Conservation (phyloP, 2,113 vertebrate genomes). For the Rhinogobius similis region DNA sequence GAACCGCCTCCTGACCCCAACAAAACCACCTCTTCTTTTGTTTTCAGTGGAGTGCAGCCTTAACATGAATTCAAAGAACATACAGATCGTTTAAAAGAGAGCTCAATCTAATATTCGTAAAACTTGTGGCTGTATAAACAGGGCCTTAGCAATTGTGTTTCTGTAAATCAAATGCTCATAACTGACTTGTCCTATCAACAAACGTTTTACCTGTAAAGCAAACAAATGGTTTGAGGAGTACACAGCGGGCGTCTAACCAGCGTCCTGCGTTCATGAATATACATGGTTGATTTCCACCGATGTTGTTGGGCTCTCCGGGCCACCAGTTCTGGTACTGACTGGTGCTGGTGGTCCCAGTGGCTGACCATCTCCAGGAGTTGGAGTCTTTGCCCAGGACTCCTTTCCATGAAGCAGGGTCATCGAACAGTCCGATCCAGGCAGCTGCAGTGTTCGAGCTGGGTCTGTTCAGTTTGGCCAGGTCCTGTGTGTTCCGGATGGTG, state of each 20-base stretch:
- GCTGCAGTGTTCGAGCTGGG: background rate
- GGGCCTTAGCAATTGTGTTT: too few relatives aligned
- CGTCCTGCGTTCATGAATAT: background rate
- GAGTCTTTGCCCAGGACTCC: background rate
- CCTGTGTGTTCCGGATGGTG: background rate
- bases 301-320: background rate
- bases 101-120: too few relatives aligned
- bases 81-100: too few relatives aligned
- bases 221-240: background rate
- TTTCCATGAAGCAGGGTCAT: background rate
- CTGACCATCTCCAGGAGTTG: background rate
- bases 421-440: slow-evolving; percentile 1
- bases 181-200: too few relatives aligned
- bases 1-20: too few relatives aligned
- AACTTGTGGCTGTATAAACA: too few relatives aligned
- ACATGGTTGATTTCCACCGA: background rate
- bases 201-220: background rate
- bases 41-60: too few relatives aligned
- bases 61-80: too few relatives aligned
- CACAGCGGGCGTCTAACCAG: background rate
- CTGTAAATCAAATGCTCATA: too few relatives aligned
- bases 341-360: background rate
- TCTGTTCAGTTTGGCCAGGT: background rate
- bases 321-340: background rate
- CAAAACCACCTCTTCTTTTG: too few relatives aligned